These are phyloP conservation scores for Cochlearius cochlearius DNA, from an alignment of 2,113 vertebrate genomes.

Conservation along the genomic window DNA sequence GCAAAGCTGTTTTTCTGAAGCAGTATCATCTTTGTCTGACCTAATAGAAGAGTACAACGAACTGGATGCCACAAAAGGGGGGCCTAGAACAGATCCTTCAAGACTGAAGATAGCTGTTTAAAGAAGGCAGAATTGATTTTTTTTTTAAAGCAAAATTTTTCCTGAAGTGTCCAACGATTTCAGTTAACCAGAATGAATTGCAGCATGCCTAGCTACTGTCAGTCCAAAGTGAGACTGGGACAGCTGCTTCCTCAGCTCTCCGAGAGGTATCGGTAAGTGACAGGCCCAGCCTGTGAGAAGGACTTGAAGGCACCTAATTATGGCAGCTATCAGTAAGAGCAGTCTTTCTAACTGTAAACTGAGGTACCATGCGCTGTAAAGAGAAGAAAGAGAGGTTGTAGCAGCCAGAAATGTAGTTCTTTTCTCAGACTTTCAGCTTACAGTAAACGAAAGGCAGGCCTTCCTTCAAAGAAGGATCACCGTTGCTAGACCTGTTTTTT, in stretches of 20 bases:
- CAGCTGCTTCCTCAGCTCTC: background rate
- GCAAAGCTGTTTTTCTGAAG: constrained; percentile 85
- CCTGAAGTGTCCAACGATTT: background rate
- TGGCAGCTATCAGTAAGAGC: background rate
- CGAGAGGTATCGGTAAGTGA: background rate
- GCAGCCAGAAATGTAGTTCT: background rate
- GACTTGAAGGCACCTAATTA: background rate
- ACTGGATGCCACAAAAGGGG: constrained; percentile 78
- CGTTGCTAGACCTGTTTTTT: background rate
- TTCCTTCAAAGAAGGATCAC: background rate
- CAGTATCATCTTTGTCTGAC: constrained; percentile 79
- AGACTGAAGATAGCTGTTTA: constrained; percentile 82
- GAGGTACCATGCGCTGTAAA: background rate
- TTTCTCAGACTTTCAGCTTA: background rate
- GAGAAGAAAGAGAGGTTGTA: background rate
- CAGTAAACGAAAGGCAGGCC: background rate
- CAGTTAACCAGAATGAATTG: background rate
- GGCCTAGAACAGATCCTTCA: constrained; percentile 67
- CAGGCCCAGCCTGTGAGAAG: background rate
- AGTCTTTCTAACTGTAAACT: background rate
- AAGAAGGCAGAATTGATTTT: constrained; percentile 5
- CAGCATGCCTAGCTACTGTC: background rate
- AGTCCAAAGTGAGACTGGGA: background rate
- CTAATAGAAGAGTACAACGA: constrained; percentile 89
- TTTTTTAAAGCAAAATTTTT: background rate